Conservation (phyloP, 2,888 invertebrate genomes). For the Pyrocoelia pectoralis region DNA sequence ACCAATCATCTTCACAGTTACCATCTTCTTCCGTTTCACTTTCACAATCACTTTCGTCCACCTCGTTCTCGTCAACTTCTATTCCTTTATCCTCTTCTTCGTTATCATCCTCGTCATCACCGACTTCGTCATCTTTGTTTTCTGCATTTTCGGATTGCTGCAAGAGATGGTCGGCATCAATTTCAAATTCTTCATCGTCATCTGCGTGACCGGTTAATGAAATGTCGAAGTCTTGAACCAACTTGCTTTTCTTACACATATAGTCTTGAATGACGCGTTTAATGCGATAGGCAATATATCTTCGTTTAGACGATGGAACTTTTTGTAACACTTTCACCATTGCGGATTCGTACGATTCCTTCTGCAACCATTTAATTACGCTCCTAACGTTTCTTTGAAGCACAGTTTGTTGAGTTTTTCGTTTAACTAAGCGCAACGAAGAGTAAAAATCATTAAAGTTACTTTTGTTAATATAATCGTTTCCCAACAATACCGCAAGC, state of each 20-base stretch:
- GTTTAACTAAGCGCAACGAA: conserved; percentile 68
- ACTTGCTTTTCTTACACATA: conserved; percentile 64
- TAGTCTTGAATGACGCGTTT: conserved; percentile 72
- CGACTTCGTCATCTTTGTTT: conserved; percentile 34
- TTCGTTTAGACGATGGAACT: conserved; percentile 65
- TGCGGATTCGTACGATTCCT: conserved; percentile 74
- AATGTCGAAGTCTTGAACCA: conserved; percentile 66
- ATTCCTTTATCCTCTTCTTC: conserved; percentile 7
- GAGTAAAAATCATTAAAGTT: conserved; percentile 76
- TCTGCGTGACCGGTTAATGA: conserved; percentile 33
- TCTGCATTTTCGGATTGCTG: conserved; percentile 41
- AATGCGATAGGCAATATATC: conserved; percentile 65
- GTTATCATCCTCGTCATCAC: conserved; percentile 28
- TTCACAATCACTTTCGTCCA: neutral
- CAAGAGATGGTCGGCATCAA: conserved; percentile 7
- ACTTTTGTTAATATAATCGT: conserved; percentile 81
- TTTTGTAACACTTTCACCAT: conserved; percentile 71
- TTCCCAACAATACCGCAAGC: conserved; percentile 84
- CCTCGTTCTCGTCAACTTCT: neutral
- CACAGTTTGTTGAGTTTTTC: conserved; percentile 62
- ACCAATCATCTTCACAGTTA: conserved; percentile 62
- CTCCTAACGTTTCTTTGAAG: conserved; percentile 75
- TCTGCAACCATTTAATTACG: conserved; percentile 78
- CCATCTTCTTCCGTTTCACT: neutral
- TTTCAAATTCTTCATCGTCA: neutral